Percentiles rank a stretch among this genome's conserved stretches.
These are phyloP conservation scores for Dynastes tityus DNA, from an alignment of 2,888 invertebrate genomes.

Conservation along the genomic window DNA sequence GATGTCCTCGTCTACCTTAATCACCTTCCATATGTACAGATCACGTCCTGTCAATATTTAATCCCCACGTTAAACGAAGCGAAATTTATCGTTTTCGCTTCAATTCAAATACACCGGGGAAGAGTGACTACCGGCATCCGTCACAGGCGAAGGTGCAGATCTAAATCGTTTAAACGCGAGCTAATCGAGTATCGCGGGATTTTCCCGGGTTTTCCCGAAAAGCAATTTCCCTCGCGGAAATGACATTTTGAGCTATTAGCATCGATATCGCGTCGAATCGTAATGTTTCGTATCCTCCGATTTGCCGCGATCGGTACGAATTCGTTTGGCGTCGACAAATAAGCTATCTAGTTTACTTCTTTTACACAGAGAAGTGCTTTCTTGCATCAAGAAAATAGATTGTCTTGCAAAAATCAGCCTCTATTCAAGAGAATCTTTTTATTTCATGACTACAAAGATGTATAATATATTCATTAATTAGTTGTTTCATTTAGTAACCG, in stretches of 20 bases:
- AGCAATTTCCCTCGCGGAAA: slow-evolving; percentile 29
- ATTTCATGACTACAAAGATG: too few species aligned
- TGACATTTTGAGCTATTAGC: slow-evolving; percentile 16
- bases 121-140: too few species aligned
- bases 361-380: too few species aligned
- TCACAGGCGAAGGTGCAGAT: background rate
- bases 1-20: too few species aligned
- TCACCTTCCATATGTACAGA: background rate
- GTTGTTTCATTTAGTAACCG: too few species aligned
- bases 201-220: background rate
- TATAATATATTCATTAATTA: too few species aligned
- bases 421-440: too few species aligned
- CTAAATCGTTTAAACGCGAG: too few species aligned
- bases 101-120: too few species aligned
- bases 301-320: background rate
- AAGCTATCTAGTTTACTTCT: background rate
- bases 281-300: background rate
- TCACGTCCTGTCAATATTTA: background rate
- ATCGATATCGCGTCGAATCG: background rate
- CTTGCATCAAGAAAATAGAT: too few species aligned
- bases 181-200: background rate
- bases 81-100: too few species aligned
- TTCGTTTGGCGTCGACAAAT: background rate
- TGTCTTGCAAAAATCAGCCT: too few species aligned
- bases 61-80: background rate